Base-by-base conservation (phyloP, 1,140 invertebrate species). In the Dendroctonus valens region DNA sequence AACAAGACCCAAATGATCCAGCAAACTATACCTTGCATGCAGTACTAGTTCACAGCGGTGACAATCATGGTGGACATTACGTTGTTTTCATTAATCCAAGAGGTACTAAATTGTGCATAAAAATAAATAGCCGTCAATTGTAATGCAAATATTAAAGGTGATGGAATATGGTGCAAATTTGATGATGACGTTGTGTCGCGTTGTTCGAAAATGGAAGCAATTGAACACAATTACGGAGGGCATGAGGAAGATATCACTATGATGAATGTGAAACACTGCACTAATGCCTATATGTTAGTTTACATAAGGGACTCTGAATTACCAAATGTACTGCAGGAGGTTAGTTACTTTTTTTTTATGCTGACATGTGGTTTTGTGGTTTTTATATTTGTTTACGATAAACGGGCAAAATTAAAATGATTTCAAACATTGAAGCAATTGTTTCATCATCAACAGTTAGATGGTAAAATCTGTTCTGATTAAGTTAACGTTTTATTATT, bases 251-350 rank as follows among this genome's bases (percentile, higher is more conserved):
- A 96, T 77, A 89, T 92, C 81, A 90, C 88, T 67, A 88, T 96
- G 78, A 88, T 96, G 78, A 93, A 94, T 63, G 92, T 95, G 15
- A 93, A 94, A 77, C 93, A 96, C 77, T 96, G 93, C 78, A 99
- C 97, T 59, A 99, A 98, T 79, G 98, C 98, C n/a, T 99, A 99
- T 81, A 99, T 99, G 98, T 89, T 99, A 81, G 97, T 99, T 41
- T 99, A 99, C 79, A 98, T 99, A 74, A 85, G 94, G 74, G 88
- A 94, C 75, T 87, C 89, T 26, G 86, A 92, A 81, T 79, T 91
- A 78, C 87, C 83, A 52, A 87, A 87, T 65, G 91, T 96, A 8
- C 80, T 97, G 46, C 87, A 91, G 79, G 87, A 87, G 70, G 82
- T 83, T 59, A 70, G 57, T 64, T 41, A n/a, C n/a, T n/a, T n/a